Evolutionary conservation across 2,888 invertebrate genomes (phyloP).

Genomic region (Ditula angustiorana): DNA sequence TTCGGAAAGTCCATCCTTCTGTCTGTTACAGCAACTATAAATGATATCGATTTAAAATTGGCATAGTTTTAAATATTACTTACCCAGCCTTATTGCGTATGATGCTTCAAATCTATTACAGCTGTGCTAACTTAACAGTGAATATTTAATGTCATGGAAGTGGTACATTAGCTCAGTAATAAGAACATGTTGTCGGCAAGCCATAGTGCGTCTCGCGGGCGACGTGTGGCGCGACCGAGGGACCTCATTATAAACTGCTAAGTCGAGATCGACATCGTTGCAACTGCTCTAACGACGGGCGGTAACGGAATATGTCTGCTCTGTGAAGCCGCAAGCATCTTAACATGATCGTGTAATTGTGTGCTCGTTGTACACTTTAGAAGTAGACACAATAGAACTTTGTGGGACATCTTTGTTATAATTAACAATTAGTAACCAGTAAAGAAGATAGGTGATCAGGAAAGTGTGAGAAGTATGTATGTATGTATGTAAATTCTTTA

Average conservation of each 20-base stretch:
- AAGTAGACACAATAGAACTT: too few relatives aligned
- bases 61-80: too few relatives aligned
- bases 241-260: slow-evolving; percentile 74
- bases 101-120: not conserved
- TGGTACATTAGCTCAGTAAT: slow-evolving; percentile 9
- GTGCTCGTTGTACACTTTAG: not conserved
- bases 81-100: too few relatives aligned
- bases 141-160: slow-evolving; percentile 10
- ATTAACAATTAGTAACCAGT: too few relatives aligned
- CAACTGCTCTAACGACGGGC: slow-evolving; percentile 27
- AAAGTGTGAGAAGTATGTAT: too few relatives aligned
- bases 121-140: not conserved
- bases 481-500: too few relatives aligned
- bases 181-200: slow-evolving; percentile 25
- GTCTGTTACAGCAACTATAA: too few relatives aligned
- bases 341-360: slow-evolving; percentile 9
- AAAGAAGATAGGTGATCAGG: too few relatives aligned
- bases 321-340: slow-evolving; percentile 7
- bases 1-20: too few relatives aligned
- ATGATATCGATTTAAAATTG: too few relatives aligned
- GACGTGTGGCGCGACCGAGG: slow-evolving; percentile 53
- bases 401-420: too few relatives aligned
- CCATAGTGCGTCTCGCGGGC: slow-evolving; percentile 19
- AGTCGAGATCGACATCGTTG: slow-evolving; percentile 57
- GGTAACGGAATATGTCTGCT: slow-evolving; percentile 10